Evolutionary conservation across 2,888 invertebrate species (phyloP).

Genomic region (Erebia ligea): DNA sequence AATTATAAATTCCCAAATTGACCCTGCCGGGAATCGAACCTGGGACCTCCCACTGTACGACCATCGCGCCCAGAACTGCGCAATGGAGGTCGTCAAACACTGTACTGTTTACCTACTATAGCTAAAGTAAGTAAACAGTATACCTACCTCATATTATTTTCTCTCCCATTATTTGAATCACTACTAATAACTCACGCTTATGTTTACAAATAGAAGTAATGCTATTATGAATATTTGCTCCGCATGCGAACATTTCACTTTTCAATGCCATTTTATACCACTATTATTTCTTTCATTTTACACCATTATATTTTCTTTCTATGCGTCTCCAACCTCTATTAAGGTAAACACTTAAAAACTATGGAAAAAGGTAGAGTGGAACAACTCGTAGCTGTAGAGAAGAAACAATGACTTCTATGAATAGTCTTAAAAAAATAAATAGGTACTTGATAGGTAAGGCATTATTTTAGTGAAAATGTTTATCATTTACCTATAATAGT

Average conservation of each 20-base stretch:
- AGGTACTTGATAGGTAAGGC: too few relatives aligned
- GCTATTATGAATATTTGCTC: constrained; percentile 1
- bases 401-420: background rate
- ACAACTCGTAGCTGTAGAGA: background rate
- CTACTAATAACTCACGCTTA: background rate
- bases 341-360: background rate
- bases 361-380: background rate
- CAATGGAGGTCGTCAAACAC: too few relatives aligned
- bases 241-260: constrained; percentile 1
- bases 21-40: too few relatives aligned
- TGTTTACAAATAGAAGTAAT: background rate
- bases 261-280: constrained; percentile 2
- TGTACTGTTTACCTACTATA: background rate
- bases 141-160: too few relatives aligned
- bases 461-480: too few relatives aligned
- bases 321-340: constrained; percentile 1
- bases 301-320: background rate
- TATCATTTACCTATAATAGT: too few relatives aligned
- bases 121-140: background rate
- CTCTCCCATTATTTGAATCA: too few relatives aligned
- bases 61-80: too few relatives aligned
- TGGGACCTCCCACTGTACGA: too few relatives aligned
- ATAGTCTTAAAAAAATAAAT: background rate
- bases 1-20: too few relatives aligned
- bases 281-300: background rate